Conservation (phyloP, 2,113 vertebrate genomes). For the Ammodytes marinus region DNA sequence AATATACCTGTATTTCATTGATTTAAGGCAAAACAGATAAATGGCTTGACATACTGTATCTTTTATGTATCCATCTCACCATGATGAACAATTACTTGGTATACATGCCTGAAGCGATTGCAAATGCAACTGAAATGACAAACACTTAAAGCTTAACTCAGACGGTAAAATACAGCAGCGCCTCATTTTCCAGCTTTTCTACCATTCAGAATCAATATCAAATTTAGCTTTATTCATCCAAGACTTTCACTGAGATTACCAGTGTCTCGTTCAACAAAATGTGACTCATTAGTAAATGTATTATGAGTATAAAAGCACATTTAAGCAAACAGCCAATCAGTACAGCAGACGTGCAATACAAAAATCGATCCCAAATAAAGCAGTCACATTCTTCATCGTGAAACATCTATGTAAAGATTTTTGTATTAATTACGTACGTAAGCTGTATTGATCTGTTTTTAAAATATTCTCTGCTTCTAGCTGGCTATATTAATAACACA, state of each 20-base stretch:
- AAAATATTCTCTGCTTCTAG: constrained; percentile 33
- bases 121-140: background rate
- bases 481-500: constrained; percentile 40
- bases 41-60: background rate
- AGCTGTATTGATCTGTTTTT: constrained; percentile 37
- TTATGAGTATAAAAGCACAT: constrained; percentile 24
- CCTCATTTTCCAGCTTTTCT: constrained; percentile 1
- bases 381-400: constrained; percentile 3
- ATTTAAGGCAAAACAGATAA: background rate
- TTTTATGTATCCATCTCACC: background rate
- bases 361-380: background rate
- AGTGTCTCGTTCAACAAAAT: background rate
- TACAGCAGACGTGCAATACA: constrained; percentile 1
- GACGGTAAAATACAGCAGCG: background rate
- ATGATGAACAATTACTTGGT: background rate
- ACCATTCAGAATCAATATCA: constrained; percentile 14
- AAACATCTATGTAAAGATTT: constrained; percentile 21
- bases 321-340: constrained; percentile 29
- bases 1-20: background rate
- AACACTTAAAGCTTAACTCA: background rate
- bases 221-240: constrained; percentile 26
- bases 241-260: background rate
- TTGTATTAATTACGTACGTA: constrained; percentile 18
- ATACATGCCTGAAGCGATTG: constrained; percentile 1
- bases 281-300: constrained; percentile 5